Evolutionary conservation across 2,888 invertebrate species (phyloP).

Genomic region (Ennomos fuscantarius): DNA sequence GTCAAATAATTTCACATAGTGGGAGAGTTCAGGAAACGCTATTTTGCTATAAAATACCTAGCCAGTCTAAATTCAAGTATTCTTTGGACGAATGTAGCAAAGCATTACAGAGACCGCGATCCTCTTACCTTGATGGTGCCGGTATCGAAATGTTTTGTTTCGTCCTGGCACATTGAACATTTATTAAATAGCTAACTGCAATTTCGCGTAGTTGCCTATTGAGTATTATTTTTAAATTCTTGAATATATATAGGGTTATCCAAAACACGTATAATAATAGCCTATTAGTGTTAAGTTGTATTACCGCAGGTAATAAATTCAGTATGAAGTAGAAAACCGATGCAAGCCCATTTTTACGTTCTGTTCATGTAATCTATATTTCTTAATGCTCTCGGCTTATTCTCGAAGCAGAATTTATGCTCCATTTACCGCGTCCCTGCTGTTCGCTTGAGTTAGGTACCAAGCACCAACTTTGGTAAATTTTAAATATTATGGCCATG

Average conservation of each 20-base stretch:
- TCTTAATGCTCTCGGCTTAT: conserved; percentile 71
- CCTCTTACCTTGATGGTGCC: conserved; percentile 70
- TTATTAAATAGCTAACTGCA: not conserved
- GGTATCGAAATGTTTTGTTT: conserved; percentile 57
- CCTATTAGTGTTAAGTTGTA: conserved; percentile 21
- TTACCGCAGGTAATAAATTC: conserved; percentile 41
- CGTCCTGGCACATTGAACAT: conserved; percentile 1
- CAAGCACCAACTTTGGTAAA: conserved; percentile 59
- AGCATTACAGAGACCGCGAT: conserved; percentile 64
- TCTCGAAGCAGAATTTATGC: conserved; percentile 75
- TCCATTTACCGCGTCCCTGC: conserved; percentile 70
- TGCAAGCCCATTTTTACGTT: conserved; percentile 58
- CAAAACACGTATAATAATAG: not conserved
- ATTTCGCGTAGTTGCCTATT: not conserved
- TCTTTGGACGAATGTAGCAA: conserved; percentile 50
- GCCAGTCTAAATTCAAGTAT: conserved; percentile 44
- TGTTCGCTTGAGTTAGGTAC: conserved; percentile 63
- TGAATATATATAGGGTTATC: not conserved
- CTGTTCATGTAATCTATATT: conserved; percentile 70
- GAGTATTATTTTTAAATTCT: not conserved
- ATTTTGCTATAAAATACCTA: conserved; percentile 14
- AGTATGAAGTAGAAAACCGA: conserved; percentile 41
- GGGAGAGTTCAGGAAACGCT: conserved; percentile 19
- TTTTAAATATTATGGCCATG: conserved; percentile 52
- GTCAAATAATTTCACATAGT: conserved; percentile 24